These are phyloP conservation scores for Dasyornis broadbenti DNA, from an alignment of 2,113 vertebrate species.

Conservation along the genomic window DNA sequence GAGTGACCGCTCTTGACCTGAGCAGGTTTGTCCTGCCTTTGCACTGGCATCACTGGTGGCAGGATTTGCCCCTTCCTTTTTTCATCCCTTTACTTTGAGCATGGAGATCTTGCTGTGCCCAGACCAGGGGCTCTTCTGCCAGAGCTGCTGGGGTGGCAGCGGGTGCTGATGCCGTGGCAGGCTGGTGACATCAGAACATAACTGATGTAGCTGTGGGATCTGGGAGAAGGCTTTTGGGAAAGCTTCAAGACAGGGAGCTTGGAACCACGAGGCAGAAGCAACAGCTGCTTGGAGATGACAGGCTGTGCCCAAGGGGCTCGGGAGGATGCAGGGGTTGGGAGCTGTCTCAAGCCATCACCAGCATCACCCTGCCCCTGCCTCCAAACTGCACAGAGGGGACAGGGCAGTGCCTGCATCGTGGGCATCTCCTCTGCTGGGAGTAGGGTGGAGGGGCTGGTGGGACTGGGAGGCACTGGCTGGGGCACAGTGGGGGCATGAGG, in stretches of 20 bases:
- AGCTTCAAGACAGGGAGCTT: background rate
- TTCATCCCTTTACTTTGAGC: background rate
- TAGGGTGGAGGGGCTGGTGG: background rate
- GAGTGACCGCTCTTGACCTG: background rate
- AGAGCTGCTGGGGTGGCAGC: background rate
- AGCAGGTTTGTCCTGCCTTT: background rate
- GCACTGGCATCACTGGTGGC: background rate
- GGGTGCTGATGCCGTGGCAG: background rate
- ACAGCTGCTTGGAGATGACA: background rate
- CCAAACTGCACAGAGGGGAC: rapidly evolving
- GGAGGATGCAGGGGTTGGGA: background rate
- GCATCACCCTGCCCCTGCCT: background rate
- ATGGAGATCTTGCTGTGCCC: background rate
- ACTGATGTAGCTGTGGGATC: background rate
- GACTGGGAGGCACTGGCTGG: background rate
- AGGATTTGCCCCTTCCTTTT: background rate
- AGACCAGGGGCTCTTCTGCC: background rate
- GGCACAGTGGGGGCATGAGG: background rate
- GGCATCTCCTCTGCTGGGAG: background rate
- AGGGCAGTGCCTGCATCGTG: background rate
- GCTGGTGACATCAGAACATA: background rate
- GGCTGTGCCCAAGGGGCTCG: background rate
- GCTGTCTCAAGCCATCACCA: background rate
- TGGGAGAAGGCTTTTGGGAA: background rate
- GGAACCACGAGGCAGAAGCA: background rate